These are phyloP conservation scores for Ptilodon capucinus DNA, from an alignment of 2,888 invertebrate species.

Conservation along the genomic window DNA sequence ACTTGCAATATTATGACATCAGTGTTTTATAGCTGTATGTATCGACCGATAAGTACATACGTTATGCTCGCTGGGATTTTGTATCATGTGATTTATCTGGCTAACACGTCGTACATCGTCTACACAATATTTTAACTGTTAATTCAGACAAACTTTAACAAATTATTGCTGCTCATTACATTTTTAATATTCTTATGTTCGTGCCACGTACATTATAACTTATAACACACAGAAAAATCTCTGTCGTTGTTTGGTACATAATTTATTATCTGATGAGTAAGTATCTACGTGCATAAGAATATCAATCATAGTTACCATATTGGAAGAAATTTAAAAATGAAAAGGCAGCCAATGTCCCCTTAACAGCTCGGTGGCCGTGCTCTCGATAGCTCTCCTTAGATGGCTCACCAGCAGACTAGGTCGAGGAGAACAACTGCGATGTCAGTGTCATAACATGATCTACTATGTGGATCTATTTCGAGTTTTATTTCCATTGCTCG, in stretches of 20 bases:
- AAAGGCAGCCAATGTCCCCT: slow-evolving; percentile 63
- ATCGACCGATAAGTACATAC: slow-evolving; percentile 9
- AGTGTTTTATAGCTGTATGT: slow-evolving; percentile 17
- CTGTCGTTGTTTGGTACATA: too few species aligned
- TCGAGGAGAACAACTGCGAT: slow-evolving; percentile 79
- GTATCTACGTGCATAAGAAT: not conserved
- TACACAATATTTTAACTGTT: not conserved
- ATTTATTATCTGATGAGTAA: too few species aligned
- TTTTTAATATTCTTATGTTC: too few species aligned
- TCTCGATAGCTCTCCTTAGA: slow-evolving; percentile 81
- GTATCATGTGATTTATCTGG: not conserved
- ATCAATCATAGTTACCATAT: not conserved
- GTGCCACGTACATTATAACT: too few species aligned
- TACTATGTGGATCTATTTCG: slow-evolving; percentile 40
- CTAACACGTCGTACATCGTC: not conserved
- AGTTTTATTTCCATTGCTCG: slow-evolving; percentile 46
- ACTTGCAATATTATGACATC: slow-evolving; percentile 29
- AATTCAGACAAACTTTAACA: too few species aligned
- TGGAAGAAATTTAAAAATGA: slow-evolving; percentile 36
- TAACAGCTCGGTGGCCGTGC: slow-evolving; percentile 77
- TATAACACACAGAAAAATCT: too few species aligned
- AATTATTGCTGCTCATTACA: too few species aligned
- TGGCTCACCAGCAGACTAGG: slow-evolving; percentile 79
- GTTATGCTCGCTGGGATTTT: not conserved
- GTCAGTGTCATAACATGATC: slow-evolving; percentile 72